Conservation (phyloP, 2,113 vertebrate species). For the Patagioenas fasciata region DNA sequence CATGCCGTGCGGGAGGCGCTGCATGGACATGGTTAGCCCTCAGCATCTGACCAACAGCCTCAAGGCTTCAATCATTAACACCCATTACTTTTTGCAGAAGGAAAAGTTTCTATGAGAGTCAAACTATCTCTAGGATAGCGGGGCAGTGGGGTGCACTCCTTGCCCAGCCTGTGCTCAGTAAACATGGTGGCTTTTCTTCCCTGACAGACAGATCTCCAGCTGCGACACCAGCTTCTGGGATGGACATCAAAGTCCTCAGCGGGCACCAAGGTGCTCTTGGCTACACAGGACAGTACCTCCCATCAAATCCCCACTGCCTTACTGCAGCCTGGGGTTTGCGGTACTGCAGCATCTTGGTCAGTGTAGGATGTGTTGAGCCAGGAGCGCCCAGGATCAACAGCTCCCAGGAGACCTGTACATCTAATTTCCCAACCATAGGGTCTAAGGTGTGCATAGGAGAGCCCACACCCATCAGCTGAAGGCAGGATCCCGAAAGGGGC, state of each 20-base stretch:
- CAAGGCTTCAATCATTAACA: background rate
- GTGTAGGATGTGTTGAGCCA: rapidly evolving
- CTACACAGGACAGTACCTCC: background rate
- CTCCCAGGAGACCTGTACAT: rapidly evolving
- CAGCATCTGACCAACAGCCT: background rate
- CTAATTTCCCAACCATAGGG: rapidly evolving
- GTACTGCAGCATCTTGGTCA: rapidly evolving
- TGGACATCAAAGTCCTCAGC: rapidly evolving
- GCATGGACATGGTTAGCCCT: background rate
- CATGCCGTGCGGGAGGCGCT: background rate
- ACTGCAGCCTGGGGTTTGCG: background rate
- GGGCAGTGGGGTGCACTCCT: background rate
- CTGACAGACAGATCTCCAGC: background rate
- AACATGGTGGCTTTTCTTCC: background rate
- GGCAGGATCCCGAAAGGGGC: background rate
- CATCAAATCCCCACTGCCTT: background rate
- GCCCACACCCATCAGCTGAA: rapidly evolving
- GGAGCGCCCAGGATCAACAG: background rate
- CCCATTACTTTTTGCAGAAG: background rate
- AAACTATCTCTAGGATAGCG: rapidly evolving
- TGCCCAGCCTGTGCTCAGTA: background rate
- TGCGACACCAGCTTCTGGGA: rapidly evolving
- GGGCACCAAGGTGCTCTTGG: background rate
- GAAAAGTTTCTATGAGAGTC: background rate
- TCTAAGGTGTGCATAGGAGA: rapidly evolving